phyloP scores from a whole-genome alignment of 2,113 vertebrate genomes.

The Nymphicus hollandicus region DNA sequence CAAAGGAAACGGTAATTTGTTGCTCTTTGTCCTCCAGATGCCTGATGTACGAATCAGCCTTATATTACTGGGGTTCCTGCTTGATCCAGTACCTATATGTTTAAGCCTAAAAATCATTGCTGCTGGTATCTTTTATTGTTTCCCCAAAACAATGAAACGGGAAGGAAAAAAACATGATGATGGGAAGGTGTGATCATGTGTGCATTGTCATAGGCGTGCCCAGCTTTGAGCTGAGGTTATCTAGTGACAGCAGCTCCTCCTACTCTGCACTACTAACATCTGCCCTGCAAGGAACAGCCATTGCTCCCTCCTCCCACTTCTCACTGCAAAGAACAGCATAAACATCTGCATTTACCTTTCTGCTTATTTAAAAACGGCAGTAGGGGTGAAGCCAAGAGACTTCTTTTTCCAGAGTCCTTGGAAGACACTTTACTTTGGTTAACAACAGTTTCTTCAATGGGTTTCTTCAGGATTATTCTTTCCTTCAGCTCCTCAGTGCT shows the following conservation, averaged over 20 bases:
- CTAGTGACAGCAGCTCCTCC: background rate
- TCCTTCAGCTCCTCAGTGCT: conserved; percentile 36
- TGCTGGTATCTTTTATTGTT: background rate
- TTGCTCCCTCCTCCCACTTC: background rate
- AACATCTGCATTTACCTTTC: conserved; percentile 81
- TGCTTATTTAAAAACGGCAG: conserved; percentile 75
- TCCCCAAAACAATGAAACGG: background rate
- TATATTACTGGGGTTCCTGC: background rate
- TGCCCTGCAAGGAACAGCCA: background rate
- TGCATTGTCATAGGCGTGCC: background rate
- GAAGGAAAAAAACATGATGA: background rate
- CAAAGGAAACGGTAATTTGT: background rate
- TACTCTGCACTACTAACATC: accelerated
- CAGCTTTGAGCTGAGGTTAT: background rate
- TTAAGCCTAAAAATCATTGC: background rate
- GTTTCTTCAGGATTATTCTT: conserved; percentile 48
- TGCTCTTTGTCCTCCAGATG: background rate
- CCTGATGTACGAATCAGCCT: background rate
- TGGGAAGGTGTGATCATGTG: background rate
- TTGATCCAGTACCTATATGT: background rate
- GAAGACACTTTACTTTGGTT: conserved; percentile 30
- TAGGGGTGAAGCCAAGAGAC: background rate
- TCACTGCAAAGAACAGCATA: background rate
- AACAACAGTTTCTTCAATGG: conserved; percentile 46
- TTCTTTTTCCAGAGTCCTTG: conserved; percentile 24